phyloP scores from a whole-genome alignment of 2,113 vertebrate genomes.

The Promerops cafer region DNA sequence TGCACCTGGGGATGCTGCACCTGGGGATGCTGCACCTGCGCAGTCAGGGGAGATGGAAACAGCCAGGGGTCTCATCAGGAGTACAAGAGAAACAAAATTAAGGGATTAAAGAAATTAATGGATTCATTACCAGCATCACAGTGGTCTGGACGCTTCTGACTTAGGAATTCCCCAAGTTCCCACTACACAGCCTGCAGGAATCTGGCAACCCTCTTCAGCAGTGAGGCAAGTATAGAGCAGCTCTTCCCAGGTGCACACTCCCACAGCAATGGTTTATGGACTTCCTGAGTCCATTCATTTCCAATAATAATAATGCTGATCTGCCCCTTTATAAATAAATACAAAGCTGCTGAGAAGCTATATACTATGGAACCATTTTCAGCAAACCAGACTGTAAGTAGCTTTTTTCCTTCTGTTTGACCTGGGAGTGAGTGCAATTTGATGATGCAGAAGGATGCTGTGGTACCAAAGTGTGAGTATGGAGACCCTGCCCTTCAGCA shows the following conservation, averaged over 20 bases:
- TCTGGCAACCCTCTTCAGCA: neutral
- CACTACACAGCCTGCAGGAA: neutral
- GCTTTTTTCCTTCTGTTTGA: neutral
- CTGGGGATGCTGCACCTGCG: neutral
- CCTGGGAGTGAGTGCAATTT: neutral
- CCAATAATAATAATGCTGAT: neutral
- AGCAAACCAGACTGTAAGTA: neutral
- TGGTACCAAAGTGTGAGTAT: rapidly evolving
- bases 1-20: neutral
- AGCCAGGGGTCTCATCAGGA: neutral
- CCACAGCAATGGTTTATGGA: neutral
- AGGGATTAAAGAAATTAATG: neutral
- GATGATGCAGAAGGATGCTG: neutral
- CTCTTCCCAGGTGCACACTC: neutral
- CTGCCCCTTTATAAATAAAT: neutral
- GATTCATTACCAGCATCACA: neutral
- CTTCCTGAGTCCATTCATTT: neutral
- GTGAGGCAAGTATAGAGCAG: neutral
- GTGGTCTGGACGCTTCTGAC: neutral
- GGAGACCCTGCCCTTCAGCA: neutral
- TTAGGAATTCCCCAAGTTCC: neutral
- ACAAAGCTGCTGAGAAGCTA: neutral
- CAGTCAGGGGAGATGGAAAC: neutral
- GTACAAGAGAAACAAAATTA: neutral
- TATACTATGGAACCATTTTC: neutral